Conservation (phyloP, 2,113 vertebrate species). For the Mastomys coucha region DNA sequence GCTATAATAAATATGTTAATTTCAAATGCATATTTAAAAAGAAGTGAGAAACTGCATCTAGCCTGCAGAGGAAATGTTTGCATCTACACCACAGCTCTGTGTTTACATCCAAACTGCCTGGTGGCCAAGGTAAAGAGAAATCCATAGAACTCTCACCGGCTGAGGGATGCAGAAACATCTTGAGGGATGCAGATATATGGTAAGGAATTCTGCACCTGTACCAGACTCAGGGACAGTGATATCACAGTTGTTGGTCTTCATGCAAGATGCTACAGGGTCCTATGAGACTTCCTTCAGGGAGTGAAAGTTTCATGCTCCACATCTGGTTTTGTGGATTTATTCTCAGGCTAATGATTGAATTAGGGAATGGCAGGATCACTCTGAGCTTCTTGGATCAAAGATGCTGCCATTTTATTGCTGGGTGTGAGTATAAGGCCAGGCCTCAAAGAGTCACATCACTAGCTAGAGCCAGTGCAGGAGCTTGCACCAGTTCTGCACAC, state of each 20-base stretch:
- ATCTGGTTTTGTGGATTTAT: constrained; percentile 25
- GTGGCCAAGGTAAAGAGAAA: constrained; percentile 40
- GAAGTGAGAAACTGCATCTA: neutral
- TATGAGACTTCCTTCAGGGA: neutral
- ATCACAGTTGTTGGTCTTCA: neutral
- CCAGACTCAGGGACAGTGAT: too few species aligned
- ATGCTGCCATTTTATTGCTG: neutral
- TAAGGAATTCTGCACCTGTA: neutral
- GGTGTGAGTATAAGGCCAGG: neutral
- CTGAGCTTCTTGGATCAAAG: neutral
- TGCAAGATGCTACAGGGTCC: neutral
- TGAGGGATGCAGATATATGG: neutral
- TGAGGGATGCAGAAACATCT: neutral
- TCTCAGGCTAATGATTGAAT: constrained; percentile 2
- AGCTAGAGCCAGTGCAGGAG: neutral
- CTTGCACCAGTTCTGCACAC: neutral
- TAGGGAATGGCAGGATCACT: neutral
- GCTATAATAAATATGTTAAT: neutral
- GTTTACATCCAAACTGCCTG: constrained; percentile 8
- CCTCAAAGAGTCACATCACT: neutral
- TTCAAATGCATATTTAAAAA: constrained; percentile 34
- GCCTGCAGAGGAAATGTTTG: neutral
- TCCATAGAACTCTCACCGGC: neutral
- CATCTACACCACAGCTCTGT: neutral
- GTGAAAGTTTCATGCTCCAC: neutral